phyloP scores from a whole-genome alignment of 2,888 invertebrate genomes.

The Frankliniella fusca region DNA sequence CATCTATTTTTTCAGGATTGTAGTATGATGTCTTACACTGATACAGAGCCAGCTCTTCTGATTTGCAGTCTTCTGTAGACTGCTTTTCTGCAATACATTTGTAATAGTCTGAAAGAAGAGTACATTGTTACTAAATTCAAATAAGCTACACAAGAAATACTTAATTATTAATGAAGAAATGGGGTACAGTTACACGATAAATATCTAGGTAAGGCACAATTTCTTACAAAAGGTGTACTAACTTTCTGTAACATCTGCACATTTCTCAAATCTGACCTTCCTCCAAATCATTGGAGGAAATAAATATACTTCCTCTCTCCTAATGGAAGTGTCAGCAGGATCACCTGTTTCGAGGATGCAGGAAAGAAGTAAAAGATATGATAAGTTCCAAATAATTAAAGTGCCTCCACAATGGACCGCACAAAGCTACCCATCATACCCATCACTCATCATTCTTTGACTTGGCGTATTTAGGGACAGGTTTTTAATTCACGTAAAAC shows the following conservation, averaged over 20 bases:
- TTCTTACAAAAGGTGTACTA: neutral
- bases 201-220: neutral
- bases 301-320: neutral
- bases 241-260: neutral
- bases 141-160: neutral
- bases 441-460: too few species aligned
- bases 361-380: too few species aligned
- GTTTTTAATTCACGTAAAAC: too few species aligned
- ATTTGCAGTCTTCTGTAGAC: neutral
- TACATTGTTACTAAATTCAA: neutral
- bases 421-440: neutral
- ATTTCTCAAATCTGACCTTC: neutral
- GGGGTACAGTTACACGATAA: too few species aligned
- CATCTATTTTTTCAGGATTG: neutral
- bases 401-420: too few species aligned
- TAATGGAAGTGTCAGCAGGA: neutral
- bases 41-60: neutral
- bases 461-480: too few species aligned
- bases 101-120: neutral
- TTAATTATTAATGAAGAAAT: neutral
- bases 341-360: neutral
- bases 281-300: conserved; percentile 6
- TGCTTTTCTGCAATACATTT: neutral
- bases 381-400: too few species aligned
- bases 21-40: neutral